phyloP scores from a whole-genome alignment of 2,888 invertebrate species.

The Cryptus viduatorius region DNA sequence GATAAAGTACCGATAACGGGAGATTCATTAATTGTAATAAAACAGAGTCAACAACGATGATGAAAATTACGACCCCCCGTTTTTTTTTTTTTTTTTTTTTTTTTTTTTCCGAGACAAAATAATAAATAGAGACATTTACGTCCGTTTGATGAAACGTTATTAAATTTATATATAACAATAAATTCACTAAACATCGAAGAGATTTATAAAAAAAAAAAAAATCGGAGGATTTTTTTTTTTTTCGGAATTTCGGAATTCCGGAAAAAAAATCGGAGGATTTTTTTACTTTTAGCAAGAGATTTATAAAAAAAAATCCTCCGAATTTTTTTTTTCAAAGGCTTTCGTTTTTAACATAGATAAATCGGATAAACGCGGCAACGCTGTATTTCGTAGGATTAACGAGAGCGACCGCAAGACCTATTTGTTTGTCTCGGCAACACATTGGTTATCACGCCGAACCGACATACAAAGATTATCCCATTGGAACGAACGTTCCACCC shows the following conservation, averaged over 20 bases:
- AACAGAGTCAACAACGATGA: neutral
- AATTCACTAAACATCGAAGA: too few species aligned
- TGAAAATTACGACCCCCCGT: neutral
- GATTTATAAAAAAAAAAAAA: too few species aligned
- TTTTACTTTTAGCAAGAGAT: too few species aligned
- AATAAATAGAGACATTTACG: too few species aligned
- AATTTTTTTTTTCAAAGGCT: neutral
- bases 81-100: conserved; percentile 16
- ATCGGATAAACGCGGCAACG: neutral
- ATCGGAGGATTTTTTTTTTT: neutral
- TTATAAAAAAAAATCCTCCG: too few species aligned
- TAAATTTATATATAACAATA: too few species aligned
- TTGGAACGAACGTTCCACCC: neutral
- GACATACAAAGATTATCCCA: neutral
- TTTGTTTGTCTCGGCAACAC: conserved; percentile 3
- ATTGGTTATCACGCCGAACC: neutral
- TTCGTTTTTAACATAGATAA: neutral
- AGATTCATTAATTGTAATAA: neutral
- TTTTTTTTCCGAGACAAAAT: neutral
- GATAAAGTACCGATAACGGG: neutral
- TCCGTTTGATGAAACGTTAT: too few species aligned
- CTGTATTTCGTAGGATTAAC: neutral
- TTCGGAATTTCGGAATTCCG: too few species aligned
- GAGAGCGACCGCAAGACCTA: neutral
- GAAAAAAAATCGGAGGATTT: too few species aligned